phyloP scores from a whole-genome alignment of 2,797 vertebrate species.

The Natrix natrix region DNA sequence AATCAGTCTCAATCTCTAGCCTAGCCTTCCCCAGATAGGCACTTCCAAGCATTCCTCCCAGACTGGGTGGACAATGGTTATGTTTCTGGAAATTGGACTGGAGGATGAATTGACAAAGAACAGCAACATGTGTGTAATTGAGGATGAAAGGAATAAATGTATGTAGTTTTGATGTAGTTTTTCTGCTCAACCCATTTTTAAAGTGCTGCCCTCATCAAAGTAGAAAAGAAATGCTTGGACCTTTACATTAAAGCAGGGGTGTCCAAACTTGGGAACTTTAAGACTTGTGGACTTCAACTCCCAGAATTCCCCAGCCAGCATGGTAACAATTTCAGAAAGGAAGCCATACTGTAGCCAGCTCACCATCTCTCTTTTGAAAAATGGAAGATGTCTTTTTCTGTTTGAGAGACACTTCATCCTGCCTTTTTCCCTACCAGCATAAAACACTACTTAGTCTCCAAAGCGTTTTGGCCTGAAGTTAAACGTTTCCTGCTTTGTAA shows the following conservation, averaged over 20 bases:
- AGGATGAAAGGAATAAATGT: background rate
- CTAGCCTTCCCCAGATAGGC: background rate
- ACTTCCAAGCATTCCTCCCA: background rate
- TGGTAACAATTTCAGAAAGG: background rate
- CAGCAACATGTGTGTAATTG: background rate
- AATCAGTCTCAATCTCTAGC: background rate
- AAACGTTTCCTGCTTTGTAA: background rate
- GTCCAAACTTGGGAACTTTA: no score
- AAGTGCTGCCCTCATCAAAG: background rate
- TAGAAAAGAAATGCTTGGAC: background rate
- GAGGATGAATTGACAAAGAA: background rate
- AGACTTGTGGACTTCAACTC: no score
- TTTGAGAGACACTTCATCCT: background rate
- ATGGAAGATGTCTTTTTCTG: background rate
- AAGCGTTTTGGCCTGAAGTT: background rate
- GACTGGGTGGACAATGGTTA: background rate
- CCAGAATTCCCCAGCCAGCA: no score
- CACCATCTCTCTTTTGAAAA: background rate
- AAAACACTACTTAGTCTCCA: background rate
- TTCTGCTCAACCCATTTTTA: background rate
- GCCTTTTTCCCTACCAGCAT: background rate
- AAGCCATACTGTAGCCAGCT: background rate
- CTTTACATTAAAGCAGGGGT: background rate
- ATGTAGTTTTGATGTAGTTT: background rate
- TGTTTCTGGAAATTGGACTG: background rate